A percentile compares a stretch with the other conserved stretches of the same genome.
Conservation (phyloP, 2,888 invertebrate species). For the Rhamnusium bicolor region DNA sequence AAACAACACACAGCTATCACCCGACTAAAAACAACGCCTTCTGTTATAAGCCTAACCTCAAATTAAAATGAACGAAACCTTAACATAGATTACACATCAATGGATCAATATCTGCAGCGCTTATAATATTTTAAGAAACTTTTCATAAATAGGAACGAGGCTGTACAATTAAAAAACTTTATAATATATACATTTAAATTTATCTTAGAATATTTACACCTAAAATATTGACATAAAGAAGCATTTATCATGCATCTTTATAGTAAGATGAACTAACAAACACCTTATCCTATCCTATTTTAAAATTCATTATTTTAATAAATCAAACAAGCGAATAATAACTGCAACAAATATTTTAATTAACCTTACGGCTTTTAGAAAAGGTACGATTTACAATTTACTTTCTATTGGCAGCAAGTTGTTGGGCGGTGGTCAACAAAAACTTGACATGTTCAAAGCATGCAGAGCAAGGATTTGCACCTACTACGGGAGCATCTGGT, state of each 20-base stretch:
- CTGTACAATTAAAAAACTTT: not conserved
- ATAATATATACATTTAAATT: not conserved
- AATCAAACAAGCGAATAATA: not conserved
- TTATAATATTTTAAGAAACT: too few relatives aligned
- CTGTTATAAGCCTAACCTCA: too few relatives aligned
- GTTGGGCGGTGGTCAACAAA: slow-evolving; percentile 3
- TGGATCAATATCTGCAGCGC: too few relatives aligned
- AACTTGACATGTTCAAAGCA: slow-evolving; percentile 18
- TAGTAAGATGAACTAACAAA: too few relatives aligned
- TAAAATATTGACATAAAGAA: not conserved
- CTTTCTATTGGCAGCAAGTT: not conserved
- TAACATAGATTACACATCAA: too few relatives aligned
- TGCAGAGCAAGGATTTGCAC: not conserved
- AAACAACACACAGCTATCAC: too few relatives aligned
- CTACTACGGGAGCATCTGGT: not conserved
- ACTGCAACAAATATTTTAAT: not conserved
- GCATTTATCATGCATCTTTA: not conserved
- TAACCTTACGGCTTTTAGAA: not conserved
- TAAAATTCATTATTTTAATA: not conserved
- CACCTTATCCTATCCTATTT: too few relatives aligned
- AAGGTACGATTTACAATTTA: not conserved
- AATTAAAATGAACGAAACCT: too few relatives aligned
- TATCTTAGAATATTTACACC: not conserved
- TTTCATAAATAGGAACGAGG: too few relatives aligned
- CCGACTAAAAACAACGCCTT: too few relatives aligned